phyloP scores from a whole-genome alignment of 1,140 invertebrate species.

The Pissodes strobi region DNA sequence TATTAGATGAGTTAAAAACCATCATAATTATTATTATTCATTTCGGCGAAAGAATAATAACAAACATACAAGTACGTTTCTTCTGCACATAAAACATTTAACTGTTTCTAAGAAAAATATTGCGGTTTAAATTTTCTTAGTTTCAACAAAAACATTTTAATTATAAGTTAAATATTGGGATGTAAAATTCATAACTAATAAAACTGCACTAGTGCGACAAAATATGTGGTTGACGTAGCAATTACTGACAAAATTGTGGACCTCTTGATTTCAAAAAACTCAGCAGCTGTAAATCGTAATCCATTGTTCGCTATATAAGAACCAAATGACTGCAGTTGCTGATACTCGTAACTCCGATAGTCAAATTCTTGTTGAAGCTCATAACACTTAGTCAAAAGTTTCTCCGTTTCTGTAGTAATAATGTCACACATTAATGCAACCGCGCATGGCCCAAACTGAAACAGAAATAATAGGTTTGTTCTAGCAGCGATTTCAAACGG shows the following conservation, averaged over 20 bases:
- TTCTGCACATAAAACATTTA: no score
- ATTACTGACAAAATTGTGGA: slow-evolving; percentile 6
- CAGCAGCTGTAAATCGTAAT: slow-evolving; percentile 12
- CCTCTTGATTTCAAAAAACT: slow-evolving; percentile 16
- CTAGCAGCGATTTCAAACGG: no score
- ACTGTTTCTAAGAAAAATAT: no score
- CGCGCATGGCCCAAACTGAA: neutral
- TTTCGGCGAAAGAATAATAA: no score
- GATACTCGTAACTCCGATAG: neutral
- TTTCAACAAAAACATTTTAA: no score
- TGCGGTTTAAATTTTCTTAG: no score
- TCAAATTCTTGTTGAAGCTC: slow-evolving; percentile 2
- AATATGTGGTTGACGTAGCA: slow-evolving; percentile 9
- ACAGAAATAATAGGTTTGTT: neutral
- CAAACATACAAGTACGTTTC: no score
- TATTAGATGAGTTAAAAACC: no score
- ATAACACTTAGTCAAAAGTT: neutral
- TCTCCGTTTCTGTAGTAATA: neutral
- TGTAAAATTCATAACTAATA: no score
- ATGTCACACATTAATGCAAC: slow-evolving; percentile 3
- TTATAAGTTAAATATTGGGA: no score
- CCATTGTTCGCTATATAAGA: neutral
- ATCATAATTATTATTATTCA: no score
- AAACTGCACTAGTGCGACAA: slow-evolving; percentile 13
- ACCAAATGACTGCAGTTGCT: neutral